Evolutionary conservation across 2,888 invertebrate genomes (phyloP).

Genomic region (Callyntrura guangdongensis): DNA sequence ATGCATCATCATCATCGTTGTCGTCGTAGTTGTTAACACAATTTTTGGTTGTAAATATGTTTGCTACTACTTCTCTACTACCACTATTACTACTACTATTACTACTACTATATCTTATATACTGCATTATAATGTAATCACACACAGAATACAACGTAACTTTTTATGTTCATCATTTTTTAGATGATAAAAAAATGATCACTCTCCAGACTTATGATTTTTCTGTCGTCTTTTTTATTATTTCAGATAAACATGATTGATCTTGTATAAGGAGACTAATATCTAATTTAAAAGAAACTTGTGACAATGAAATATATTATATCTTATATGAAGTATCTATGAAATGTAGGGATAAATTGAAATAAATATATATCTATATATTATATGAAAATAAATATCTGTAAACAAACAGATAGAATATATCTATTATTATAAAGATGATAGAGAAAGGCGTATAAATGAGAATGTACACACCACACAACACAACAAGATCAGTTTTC

Average conservation of each 20-base stretch:
- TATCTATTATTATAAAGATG: constrained; percentile 33
- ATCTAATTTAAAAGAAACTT: constrained; percentile 75
- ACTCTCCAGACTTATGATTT: constrained; percentile 72
- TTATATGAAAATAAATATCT: constrained; percentile 5
- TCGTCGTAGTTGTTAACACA: background rate
- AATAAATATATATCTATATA: constrained; percentile 36
- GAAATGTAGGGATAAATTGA: constrained; percentile 23
- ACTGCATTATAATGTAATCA: constrained; percentile 22
- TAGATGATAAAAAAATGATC: constrained; percentile 32
- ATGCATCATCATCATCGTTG: constrained; percentile 37
- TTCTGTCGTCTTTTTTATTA: constrained; percentile 75
- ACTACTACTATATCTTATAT: constrained; percentile 21
- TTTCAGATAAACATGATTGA: constrained; percentile 69
- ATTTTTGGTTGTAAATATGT: background rate
- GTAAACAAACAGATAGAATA: background rate
- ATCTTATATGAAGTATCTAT: constrained; percentile 44
- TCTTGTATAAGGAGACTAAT: constrained; percentile 77
- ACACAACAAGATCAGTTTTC: constrained; percentile 42
- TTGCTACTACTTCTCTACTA: constrained; percentile 34
- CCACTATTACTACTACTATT: constrained; percentile 15
- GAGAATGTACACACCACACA: constrained; percentile 48
- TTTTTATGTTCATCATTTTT: constrained; percentile 55
- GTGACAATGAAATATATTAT: constrained; percentile 74
- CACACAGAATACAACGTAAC: constrained; percentile 56
- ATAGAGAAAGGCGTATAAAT: constrained; percentile 24